Conservation (phyloP, 2,113 vertebrate species). For the Scomber scombrus region DNA sequence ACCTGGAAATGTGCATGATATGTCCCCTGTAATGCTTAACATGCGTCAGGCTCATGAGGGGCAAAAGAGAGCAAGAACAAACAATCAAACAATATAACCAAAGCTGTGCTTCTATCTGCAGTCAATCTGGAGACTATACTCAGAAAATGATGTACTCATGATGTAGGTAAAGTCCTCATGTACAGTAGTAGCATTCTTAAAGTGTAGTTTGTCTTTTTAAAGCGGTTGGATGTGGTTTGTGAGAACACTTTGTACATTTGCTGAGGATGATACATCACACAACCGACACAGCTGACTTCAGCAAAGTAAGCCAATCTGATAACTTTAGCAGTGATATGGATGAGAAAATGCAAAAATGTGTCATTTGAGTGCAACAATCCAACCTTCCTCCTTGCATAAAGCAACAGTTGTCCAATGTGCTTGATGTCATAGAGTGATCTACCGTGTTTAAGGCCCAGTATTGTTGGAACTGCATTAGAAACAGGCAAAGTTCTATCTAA, state of each 20-base stretch:
- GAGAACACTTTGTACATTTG: background rate
- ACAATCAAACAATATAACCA: too few species aligned
- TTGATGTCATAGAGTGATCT: background rate
- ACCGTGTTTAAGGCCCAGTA: background rate
- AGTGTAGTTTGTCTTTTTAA: background rate
- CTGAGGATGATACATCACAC: slow-evolving; percentile 1
- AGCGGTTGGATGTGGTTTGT: background rate
- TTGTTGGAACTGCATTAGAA: background rate
- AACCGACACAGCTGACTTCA: background rate
- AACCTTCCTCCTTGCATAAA: background rate
- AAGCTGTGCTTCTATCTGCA: too few species aligned
- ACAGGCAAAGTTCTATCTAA: too few species aligned
- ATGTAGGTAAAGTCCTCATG: too few species aligned
- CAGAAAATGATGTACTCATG: too few species aligned
- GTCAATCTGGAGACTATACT: too few species aligned
- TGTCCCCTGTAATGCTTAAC: too few species aligned
- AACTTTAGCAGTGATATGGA: background rate
- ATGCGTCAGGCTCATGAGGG: too few species aligned
- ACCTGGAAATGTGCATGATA: too few species aligned
- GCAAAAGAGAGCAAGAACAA: too few species aligned
- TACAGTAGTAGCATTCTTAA: too few species aligned
- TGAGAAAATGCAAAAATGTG: background rate
- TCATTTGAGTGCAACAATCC: background rate
- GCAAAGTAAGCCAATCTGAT: too few species aligned
- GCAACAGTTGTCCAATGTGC: background rate